These are phyloP conservation scores for Elaphurus davidianus DNA, from an alignment of 2,113 vertebrate genomes.

Conservation along the genomic window DNA sequence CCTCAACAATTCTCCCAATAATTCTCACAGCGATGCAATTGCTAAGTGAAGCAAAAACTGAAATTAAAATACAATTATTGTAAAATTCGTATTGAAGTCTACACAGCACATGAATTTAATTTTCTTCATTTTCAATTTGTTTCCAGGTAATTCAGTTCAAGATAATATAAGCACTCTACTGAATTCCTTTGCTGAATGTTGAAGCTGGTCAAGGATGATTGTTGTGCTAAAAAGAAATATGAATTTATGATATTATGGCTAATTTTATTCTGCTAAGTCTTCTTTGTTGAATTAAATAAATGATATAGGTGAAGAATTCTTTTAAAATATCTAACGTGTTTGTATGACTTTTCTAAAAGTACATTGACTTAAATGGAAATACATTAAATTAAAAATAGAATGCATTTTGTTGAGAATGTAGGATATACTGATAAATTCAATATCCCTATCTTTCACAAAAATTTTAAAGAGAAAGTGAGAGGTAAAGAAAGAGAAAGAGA, in stretches of 20 bases:
- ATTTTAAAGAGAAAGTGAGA: neutral
- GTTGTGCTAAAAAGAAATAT: neutral
- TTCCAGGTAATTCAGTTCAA: slow-evolving; percentile 41
- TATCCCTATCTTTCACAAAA: neutral
- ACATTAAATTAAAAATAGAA: neutral
- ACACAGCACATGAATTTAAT: neutral
- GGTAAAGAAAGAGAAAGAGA: neutral
- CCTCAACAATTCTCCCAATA: neutral
- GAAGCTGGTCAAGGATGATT: neutral
- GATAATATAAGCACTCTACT: neutral
- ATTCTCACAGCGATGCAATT: neutral
- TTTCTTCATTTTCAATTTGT: slow-evolving; percentile 34
- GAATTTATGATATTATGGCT: neutral
- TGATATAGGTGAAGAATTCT: neutral
- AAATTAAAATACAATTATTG: slow-evolving; percentile 40
- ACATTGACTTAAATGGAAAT: neutral
- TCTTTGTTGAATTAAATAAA: neutral
- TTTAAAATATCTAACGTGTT: neutral
- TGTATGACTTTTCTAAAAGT: neutral
- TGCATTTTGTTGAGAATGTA: neutral
- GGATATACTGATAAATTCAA: neutral
- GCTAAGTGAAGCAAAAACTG: neutral
- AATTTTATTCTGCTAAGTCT: slow-evolving; percentile 1
- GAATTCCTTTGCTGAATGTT: neutral
- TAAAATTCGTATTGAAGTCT: slow-evolving; percentile 31